phyloP scores from a whole-genome alignment of 1,140 invertebrate genomes.

The Nylanderia fulva region DNA sequence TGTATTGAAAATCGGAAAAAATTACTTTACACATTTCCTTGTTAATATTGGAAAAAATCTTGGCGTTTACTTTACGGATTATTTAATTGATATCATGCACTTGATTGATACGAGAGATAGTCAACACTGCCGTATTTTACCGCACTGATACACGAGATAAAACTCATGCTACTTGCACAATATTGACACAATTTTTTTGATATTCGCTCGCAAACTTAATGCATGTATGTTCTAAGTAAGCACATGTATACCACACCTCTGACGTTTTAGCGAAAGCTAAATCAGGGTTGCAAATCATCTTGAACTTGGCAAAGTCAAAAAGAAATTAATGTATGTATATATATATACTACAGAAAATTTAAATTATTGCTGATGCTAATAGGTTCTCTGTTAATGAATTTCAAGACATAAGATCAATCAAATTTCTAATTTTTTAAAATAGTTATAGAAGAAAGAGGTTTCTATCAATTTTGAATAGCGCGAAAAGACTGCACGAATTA shows the following conservation, averaged over 20 bases:
- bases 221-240: conserved; percentile 1
- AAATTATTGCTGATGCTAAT: neutral
- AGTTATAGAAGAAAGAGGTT: neutral
- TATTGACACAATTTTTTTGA: conserved; percentile 25
- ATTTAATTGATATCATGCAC: conserved; percentile 24
- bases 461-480: neutral
- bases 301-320: neutral
- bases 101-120: conserved; percentile 17
- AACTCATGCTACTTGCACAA: neutral
- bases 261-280: conserved; percentile 13
- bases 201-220: conserved; percentile 3
- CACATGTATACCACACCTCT: conserved; percentile 17
- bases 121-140: neutral
- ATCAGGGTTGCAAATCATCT: neutral
- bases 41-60: neutral
- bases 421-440: neutral
- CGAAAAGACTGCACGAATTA: neutral
- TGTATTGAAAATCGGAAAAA: neutral
- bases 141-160: conserved; percentile 28
- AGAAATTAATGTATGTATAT: neutral
- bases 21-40: neutral
- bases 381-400: neutral
- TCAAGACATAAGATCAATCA: neutral
- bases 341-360: neutral
- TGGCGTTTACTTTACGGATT: conserved; percentile 5